Conservation (phyloP, 2,888 invertebrate genomes). For the Ophraella communa region DNA sequence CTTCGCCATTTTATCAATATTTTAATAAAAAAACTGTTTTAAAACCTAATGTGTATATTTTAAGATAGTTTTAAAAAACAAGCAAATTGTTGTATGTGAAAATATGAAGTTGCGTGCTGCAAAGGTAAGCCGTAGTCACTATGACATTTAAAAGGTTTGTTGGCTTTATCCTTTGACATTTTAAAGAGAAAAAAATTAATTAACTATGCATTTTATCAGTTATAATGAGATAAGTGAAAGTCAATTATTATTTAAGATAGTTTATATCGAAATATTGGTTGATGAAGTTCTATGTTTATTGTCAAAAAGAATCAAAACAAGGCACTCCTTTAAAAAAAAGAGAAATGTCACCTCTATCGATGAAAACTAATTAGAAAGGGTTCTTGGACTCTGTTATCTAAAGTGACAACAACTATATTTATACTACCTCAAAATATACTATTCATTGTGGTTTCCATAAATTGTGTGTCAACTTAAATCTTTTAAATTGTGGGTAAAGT, state of each 20-base stretch:
- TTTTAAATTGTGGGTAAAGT: conserved; percentile 21
- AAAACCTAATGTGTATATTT: conserved; percentile 28
- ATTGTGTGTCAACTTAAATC: conserved; percentile 22
- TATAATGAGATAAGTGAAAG: conserved; percentile 14
- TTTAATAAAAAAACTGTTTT: conserved; percentile 37
- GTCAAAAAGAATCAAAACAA: conserved; percentile 18
- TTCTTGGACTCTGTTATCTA: conserved; percentile 8
- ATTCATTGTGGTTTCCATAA: background rate
- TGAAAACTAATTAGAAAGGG: conserved; percentile 21
- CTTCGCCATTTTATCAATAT: conserved; percentile 47
- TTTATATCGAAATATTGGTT: background rate
- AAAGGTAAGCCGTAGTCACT: conserved; percentile 36
- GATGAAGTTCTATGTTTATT: conserved; percentile 7
- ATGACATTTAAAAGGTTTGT: conserved; percentile 42
- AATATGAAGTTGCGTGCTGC: conserved; percentile 32
- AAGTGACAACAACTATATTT: background rate
- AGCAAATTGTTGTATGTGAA: conserved; percentile 23
- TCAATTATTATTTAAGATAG: background rate
- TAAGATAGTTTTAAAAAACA: conserved; percentile 24
- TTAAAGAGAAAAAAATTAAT: conserved; percentile 38
- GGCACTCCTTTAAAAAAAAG: conserved; percentile 22
- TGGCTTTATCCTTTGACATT: conserved; percentile 49
- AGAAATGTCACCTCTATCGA: conserved; percentile 8
- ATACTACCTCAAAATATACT: background rate
- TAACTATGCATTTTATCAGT: conserved; percentile 25